These are phyloP conservation scores for Crocallis elinguaria DNA, from an alignment of 2,888 invertebrate species.

Conservation along the genomic window DNA sequence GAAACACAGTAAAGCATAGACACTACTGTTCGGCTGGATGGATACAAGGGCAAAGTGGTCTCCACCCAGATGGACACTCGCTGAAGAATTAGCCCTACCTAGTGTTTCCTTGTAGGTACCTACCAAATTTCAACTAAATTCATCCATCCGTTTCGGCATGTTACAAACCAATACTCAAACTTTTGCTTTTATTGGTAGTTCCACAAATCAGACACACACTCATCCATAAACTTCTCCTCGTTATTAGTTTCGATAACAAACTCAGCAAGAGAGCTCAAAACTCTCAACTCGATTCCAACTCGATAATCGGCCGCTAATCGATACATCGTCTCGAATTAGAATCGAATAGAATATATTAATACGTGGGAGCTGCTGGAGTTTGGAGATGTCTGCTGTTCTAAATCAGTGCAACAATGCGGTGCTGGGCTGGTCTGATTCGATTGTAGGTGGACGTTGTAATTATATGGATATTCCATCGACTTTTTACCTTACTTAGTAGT, in stretches of 20 bases:
- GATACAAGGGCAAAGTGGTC: too few species aligned
- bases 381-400: conserved; percentile 79
- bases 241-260: neutral
- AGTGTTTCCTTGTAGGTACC: too few species aligned
- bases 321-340: conserved; percentile 78
- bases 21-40: too few species aligned
- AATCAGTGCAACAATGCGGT: conserved; percentile 78
- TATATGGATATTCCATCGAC: conserved; percentile 49
- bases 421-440: conserved; percentile 75
- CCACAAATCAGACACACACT: neutral
- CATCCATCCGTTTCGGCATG: too few species aligned
- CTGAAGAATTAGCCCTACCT: too few species aligned
- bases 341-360: conserved; percentile 83
- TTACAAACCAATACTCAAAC: neutral
- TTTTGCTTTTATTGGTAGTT: neutral
- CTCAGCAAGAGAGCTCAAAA: conserved; percentile 22
- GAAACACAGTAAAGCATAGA: too few species aligned
- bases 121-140: neutral
- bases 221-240: neutral
- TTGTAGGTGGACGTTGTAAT: conserved; percentile 60
- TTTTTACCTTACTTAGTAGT: too few species aligned
- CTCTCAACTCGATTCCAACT: conserved; percentile 34
- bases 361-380: conserved; percentile 76
- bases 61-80: too few species aligned
- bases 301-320: conserved; percentile 59